Evolutionary conservation across 2,113 vertebrate genomes (phyloP), one percentile per base, ranked within the genome.

Genomic region (Varanus salvator): DNA sequence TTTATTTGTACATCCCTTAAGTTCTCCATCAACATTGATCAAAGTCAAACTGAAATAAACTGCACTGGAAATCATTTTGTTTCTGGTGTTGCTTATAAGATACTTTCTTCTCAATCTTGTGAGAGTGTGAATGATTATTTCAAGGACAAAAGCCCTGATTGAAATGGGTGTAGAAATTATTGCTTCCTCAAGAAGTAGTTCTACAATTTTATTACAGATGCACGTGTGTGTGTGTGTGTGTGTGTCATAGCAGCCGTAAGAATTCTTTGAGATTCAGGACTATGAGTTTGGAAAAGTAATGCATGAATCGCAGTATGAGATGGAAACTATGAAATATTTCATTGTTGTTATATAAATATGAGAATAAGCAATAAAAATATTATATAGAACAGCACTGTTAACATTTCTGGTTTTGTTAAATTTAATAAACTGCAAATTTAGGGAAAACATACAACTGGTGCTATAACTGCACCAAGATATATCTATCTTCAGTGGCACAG

Each of bases 341-440:
- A 60, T 15, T 0, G 4, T 57, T 57, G 7, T 57, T 57, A 57
- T 7, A 60, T 60, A 60, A 14, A 15, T 60, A 60, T 60, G 12
- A 60, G 15, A 60, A 60, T 60, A 72, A 31, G n/a, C 31, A 31
- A n/a, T 72, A n/a, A 72, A 15, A 72, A 72, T 72, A 72, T 72
- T 38, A 21, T 75, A 21, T 8, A 19, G 19, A 75, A 75, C 44
- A 75, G 8, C 11, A 31, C 14, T 75, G 72, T 34, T 75, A 5
- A 75, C 14, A 34, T 75, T 38, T 75, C 34, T 21, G 15, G 17
- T 75, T 34, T 38, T 75, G 44, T 75, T 19, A 19, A 75, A 75
- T 75, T 19, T 75, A 38, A 38, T 38, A 75, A 80, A 52, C 52
- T 89, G 84, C 52, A 93, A 83, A 89, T 92, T 80, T 54, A 52